These are phyloP conservation scores for Bergia sp. DNA, from an alignment of 92 coral and sea anemone species.

Conservation along the genomic window DNA sequence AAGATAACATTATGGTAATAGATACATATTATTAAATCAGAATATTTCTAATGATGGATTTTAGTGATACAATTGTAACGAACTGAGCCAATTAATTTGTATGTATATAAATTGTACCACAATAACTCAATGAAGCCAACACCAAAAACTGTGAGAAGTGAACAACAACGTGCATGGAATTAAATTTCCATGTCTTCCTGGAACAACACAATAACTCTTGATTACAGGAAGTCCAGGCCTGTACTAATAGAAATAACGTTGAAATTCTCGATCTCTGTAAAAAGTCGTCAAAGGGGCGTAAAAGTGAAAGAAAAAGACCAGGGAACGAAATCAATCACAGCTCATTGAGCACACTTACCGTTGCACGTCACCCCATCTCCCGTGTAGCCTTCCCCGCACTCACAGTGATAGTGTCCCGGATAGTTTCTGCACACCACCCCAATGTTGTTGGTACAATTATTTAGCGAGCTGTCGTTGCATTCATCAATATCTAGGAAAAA, in stretches of 20 bases:
- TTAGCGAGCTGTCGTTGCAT: not conserved
- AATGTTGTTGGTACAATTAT: not conserved
- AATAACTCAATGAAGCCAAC: too few species aligned
- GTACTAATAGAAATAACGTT: not conserved
- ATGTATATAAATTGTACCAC: too few species aligned
- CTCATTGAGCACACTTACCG: not conserved
- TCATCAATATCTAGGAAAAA: conserved; percentile 5
- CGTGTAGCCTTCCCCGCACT: not conserved
- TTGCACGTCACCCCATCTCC: conserved; percentile 19
- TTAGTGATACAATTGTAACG: too few species aligned
- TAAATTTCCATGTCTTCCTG: too few species aligned
- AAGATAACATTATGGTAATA: not conserved
- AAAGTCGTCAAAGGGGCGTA: too few species aligned
- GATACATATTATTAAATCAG: not conserved
- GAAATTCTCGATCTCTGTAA: not conserved
- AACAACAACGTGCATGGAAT: too few species aligned
- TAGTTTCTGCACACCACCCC: conserved; percentile 19
- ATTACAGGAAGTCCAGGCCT: too few species aligned
- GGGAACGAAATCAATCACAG: too few species aligned
- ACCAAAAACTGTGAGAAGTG: too few species aligned
- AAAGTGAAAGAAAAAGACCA: too few species aligned
- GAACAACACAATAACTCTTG: too few species aligned
- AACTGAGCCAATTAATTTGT: too few species aligned
- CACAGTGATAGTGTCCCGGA: conserved; percentile 13
- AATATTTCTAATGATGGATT: not conserved